A percentile compares a stretch with the other conserved stretches of the same genome.
Evolutionary conservation across 2,113 vertebrate genomes (phyloP).

Genomic region (Ammodytes dubius): DNA sequence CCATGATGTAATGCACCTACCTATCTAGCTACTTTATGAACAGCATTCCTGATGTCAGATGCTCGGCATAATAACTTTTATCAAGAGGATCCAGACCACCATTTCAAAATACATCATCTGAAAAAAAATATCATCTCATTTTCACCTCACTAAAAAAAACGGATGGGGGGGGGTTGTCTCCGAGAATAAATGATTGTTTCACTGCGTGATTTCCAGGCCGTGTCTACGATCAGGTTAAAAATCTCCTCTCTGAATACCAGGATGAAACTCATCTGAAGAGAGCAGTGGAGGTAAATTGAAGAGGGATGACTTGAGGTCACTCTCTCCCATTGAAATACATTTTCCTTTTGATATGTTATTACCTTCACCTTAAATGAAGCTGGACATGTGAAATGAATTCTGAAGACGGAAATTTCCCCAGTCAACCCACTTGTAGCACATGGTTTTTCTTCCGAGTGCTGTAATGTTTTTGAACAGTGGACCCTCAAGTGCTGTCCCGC

Average conservation of each 20-base stretch:
- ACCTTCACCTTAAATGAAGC: constrained; percentile 2
- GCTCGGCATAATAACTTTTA: constrained; percentile 21
- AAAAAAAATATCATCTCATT: constrained; percentile 55
- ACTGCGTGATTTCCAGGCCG: constrained; percentile 63
- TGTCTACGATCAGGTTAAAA: constrained; percentile 23
- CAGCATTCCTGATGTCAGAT: constrained; percentile 20
- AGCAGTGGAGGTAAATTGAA: constrained; percentile 39
- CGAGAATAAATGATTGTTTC: constrained; percentile 47
- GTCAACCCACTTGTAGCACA: not conserved
- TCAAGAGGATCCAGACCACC: constrained; percentile 27
- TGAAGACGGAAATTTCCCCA: constrained; percentile 1
- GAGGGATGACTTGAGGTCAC: constrained; percentile 11
- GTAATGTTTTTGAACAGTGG: constrained; percentile 1
- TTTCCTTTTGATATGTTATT: constrained; percentile 4
- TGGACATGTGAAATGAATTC: not conserved
- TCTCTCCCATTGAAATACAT: constrained; percentile 11
- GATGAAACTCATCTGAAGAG: constrained; percentile 35
- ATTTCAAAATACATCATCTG: constrained; percentile 24
- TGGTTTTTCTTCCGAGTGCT: not conserved
- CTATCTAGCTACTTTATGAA: constrained; percentile 20
- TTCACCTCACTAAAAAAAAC: constrained; percentile 42
- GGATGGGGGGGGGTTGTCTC: constrained; percentile 29
- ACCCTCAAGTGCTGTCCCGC: not conserved
- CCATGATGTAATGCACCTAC: constrained; percentile 52
- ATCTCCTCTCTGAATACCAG: constrained; percentile 26